Conservation (phyloP, 2,797 vertebrate species). For the Cichlasoma orientale region DNA sequence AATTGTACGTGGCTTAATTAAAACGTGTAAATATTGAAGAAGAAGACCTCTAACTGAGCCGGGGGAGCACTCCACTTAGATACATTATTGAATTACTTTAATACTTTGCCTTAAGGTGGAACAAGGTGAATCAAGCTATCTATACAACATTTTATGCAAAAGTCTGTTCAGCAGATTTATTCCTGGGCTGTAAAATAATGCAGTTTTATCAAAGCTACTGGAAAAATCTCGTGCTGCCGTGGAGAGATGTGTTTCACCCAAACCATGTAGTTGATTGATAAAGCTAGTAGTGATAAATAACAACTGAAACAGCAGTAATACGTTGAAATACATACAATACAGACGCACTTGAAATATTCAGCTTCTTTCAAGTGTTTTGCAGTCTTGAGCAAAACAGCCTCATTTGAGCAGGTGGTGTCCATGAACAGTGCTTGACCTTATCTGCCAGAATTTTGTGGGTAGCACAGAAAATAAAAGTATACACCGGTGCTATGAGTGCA, state of each 20-base stretch:
- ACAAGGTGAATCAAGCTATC: background rate
- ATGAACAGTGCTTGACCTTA: background rate
- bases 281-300: background rate
- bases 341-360: background rate
- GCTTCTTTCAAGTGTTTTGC: background rate
- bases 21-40: background rate
- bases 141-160: background rate
- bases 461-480: background rate
- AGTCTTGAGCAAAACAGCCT: background rate
- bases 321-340: background rate
- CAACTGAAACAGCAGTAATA: background rate
- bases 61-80: background rate
- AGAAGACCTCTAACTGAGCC: background rate
- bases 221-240: background rate
- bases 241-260: background rate
- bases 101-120: background rate
- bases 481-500: background rate
- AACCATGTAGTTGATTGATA: background rate
- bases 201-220: background rate
- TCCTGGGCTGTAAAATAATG: background rate
- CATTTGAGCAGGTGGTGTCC: background rate
- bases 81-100: background rate
- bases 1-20: background rate
- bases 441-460: background rate
- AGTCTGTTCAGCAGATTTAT: background rate